phyloP scores from a whole-genome alignment of 2,797 vertebrate genomes.

The Benthosema pterotum region DNA sequence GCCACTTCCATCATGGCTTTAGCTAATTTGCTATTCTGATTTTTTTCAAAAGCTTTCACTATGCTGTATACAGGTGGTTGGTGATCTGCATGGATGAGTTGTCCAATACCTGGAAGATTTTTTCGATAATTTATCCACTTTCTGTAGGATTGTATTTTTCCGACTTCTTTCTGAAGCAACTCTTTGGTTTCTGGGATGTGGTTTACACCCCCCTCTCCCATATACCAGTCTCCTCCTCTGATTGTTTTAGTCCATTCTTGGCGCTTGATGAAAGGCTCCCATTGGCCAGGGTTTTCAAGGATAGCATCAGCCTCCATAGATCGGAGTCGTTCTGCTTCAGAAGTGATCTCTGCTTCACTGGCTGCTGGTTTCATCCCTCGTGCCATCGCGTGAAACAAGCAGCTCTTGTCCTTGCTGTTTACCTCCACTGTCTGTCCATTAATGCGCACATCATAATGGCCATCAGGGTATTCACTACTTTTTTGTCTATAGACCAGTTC shows the following conservation, averaged over 20 bases:
- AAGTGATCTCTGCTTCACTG: constrained; percentile 7
- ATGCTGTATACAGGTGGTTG: no score
- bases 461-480: constrained; percentile 15
- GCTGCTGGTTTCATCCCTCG: constrained; percentile 14
- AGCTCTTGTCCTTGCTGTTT: constrained; percentile 2
- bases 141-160: no score
- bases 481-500: constrained; percentile 43
- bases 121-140: no score
- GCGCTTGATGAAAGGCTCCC: constrained; percentile 10
- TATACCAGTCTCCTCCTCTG: constrained; percentile 1
- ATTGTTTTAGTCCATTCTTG: constrained; percentile 11
- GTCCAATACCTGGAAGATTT: no score
- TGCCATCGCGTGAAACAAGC: constrained; percentile 25
- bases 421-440: constrained; percentile 11
- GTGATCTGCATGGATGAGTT: no score
- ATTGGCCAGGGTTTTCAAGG: neutral
- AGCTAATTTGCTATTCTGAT: no score
- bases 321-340: constrained; percentile 3
- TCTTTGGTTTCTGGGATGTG: no score
- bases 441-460: constrained; percentile 30
- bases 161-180: no score
- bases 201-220: neutral
- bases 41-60: no score
- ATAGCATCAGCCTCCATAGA: constrained; percentile 13
- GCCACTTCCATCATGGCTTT: no score